A percentile compares a stretch with the other conserved stretches of the same genome.
Evolutionary conservation across 2,797 vertebrate genomes (phyloP).

Genomic region (Sebastes trivittatus): DNA sequence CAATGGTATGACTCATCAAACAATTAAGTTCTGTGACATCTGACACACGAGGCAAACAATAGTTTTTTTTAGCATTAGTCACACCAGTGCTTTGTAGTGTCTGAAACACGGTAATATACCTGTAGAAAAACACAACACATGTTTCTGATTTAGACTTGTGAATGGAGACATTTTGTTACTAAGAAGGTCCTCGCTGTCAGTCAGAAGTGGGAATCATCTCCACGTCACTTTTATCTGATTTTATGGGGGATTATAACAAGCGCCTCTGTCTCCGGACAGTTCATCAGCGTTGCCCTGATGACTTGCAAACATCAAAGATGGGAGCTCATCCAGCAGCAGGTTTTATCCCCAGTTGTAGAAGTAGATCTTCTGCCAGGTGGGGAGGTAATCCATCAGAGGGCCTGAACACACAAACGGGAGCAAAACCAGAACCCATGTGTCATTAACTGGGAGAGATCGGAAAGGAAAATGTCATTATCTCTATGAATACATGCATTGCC

Average conservation of each 20-base stretch:
- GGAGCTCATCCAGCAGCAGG: rapidly evolving
- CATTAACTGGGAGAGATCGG: background rate
- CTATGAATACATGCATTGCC: background rate
- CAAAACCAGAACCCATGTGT: background rate
- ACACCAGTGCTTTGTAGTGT: background rate
- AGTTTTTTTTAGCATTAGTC: background rate
- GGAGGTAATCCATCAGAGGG: constrained; percentile 96
- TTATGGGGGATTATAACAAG: background rate
- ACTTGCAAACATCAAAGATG: background rate
- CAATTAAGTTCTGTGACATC: background rate
- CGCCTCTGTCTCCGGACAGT: background rate
- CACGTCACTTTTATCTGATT: background rate
- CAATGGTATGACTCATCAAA: background rate
- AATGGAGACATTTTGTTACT: background rate
- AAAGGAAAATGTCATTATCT: background rate
- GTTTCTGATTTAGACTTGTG: background rate
- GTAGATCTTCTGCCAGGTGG: constrained; percentile 98
- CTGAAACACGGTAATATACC: background rate
- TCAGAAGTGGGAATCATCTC: background rate
- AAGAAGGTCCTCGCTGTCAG: background rate
- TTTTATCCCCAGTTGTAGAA: constrained; percentile 97
- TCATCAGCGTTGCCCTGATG: background rate
- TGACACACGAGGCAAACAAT: background rate
- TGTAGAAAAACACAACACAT: background rate
- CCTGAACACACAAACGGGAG: constrained; percentile 77